Percentiles rank a stretch among this genome's conserved stretches.
These are phyloP conservation scores for Trachymyrmex cornetzi DNA, from an alignment of 1,140 invertebrate genomes.

Conservation along the genomic window DNA sequence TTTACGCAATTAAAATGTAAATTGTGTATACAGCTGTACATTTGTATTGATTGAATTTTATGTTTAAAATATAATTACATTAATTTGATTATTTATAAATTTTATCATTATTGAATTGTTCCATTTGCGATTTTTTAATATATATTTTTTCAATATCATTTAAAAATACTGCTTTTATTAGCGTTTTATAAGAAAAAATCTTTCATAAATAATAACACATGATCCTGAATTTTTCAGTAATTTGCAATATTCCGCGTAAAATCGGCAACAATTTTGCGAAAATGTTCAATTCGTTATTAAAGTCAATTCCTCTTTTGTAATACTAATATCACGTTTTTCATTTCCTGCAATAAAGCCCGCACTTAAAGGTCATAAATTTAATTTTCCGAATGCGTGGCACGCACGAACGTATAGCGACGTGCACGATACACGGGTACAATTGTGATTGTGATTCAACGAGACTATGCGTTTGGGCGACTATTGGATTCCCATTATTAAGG, in stretches of 20 bases:
- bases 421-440: not conserved
- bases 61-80: not conserved
- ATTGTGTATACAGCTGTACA: not conserved
- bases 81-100: not conserved
- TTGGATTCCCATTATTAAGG: constrained; percentile 73
- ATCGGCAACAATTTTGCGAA: not conserved
- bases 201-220: not conserved
- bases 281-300: constrained; percentile 19
- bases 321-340: constrained; percentile 35
- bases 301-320: constrained; percentile 14
- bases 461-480: constrained; percentile 41
- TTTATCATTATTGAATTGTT: not conserved
- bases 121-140: not conserved
- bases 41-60: not conserved
- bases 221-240: not conserved
- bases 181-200: not conserved
- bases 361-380: constrained; percentile 48
- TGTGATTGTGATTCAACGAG: constrained; percentile 47
- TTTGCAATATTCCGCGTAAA: constrained; percentile 2
- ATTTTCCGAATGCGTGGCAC: constrained; percentile 46
- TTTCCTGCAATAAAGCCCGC: constrained; percentile 19
- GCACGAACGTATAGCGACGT: constrained; percentile 1
- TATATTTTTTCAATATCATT: not conserved
- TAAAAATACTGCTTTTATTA: not conserved
- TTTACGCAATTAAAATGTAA: not conserved